Evolutionary conservation across 2,797 vertebrate genomes (phyloP).

Genomic region (Staurois parvus): DNA sequence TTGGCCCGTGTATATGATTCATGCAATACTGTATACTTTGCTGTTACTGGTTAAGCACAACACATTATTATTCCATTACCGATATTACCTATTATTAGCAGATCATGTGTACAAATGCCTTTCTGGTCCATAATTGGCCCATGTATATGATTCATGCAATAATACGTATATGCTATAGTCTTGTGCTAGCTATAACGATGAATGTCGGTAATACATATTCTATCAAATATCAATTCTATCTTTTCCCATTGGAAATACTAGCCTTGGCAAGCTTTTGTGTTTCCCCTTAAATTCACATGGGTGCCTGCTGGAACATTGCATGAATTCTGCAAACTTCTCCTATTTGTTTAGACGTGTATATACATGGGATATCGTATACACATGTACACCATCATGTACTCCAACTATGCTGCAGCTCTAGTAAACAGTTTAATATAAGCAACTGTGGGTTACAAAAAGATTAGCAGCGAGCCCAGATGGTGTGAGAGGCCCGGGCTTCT

Average conservation of each 20-base stretch:
- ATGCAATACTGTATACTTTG: too few species aligned
- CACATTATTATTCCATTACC: too few species aligned
- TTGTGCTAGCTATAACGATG: too few species aligned
- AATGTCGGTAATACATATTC: too few species aligned
- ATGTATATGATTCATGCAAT: too few species aligned
- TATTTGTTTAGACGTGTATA: not conserved
- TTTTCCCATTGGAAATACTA: not conserved
- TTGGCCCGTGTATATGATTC: too few species aligned
- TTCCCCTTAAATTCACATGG: not conserved
- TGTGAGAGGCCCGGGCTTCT: conserved; percentile 36
- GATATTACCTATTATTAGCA: too few species aligned
- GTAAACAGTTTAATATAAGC: conserved; percentile 34
- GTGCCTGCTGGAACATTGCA: not conserved
- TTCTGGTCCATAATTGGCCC: too few species aligned
- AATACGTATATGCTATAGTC: too few species aligned
- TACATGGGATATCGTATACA: not conserved
- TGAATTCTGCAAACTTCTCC: not conserved
- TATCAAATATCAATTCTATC: not conserved
- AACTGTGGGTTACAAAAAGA: conserved; percentile 54
- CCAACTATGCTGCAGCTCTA: not conserved
- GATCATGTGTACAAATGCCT: too few species aligned
- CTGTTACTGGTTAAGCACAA: too few species aligned
- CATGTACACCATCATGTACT: not conserved
- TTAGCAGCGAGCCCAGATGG: conserved; percentile 57
- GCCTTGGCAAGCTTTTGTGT: not conserved